Evolutionary conservation across 2,888 invertebrate genomes (phyloP), one percentile per base, ranked within the genome.

Genomic region (Protodeltote pygarga): DNA sequence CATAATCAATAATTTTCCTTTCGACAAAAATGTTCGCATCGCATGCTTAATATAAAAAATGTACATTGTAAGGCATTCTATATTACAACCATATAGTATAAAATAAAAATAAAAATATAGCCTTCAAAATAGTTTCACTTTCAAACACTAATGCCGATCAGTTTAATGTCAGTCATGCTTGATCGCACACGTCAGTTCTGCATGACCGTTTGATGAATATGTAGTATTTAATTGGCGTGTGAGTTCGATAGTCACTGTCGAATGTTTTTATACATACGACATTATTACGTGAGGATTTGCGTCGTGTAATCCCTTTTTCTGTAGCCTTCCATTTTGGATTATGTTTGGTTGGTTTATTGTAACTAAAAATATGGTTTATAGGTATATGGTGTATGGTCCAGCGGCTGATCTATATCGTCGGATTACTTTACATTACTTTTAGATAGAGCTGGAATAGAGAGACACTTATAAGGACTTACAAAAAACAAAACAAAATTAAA

Each of bases 51-150:
- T n/a, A n/a, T n/a, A n/a, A n/a, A n/a, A n/a, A n/a, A n/a, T n/a
- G n/a, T n/a, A n/a, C n/a, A n/a, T n/a, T n/a, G n/a, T n/a, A 50
- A 50, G 53, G 55, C 51, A 51, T 54, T 71, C 67, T 60, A 48
- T 73, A 67, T 62, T 60, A 61, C 58, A 58, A 46, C 48, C 48
- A n/a, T n/a, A n/a, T n/a, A n/a, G n/a, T n/a, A n/a, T n/a, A n/a
- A n/a, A n/a, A n/a, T n/a, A n/a, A 19, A n/a, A n/a, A n/a, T n/a
- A n/a, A n/a, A n/a, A n/a, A n/a, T n/a, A n/a, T n/a, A n/a, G n/a
- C n/a, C n/a, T n/a, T n/a, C n/a, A n/a, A n/a, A n/a, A n/a, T 46
- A 16, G 50, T 65, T 65, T 65, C 66, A 69, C 65, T 61, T 69
- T 65, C 57, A 41, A 65, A 51, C 45, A 39, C 40, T 54, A 40